Evolutionary conservation across 2,113 vertebrate species (phyloP).

Genomic region (Coregonus clupeaformis): DNA sequence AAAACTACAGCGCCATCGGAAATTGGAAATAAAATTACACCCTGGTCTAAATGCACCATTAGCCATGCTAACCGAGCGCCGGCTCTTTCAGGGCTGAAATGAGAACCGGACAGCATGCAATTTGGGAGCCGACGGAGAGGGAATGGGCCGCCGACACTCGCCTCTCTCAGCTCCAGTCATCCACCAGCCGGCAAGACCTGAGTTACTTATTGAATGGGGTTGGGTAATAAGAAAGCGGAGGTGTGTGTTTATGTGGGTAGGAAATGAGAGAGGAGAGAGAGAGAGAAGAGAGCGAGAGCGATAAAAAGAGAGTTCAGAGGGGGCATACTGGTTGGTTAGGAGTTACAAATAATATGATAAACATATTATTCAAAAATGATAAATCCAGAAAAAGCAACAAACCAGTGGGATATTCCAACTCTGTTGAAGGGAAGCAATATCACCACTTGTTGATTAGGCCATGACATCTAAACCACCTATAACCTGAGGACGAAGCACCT

Average conservation of each 20-base stretch:
- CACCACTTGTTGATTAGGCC: background rate
- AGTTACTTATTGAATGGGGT: background rate
- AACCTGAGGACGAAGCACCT: background rate
- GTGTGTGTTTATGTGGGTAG: background rate
- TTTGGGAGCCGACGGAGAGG: constrained; percentile 30
- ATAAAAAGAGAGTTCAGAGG: background rate
- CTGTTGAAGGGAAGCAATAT: background rate
- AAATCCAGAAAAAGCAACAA: background rate
- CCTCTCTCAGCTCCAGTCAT: constrained; percentile 24
- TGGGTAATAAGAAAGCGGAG: background rate
- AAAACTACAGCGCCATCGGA: constrained; percentile 65
- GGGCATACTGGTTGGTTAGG: background rate
- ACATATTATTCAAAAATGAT: too few species aligned
- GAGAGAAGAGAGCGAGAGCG: background rate
- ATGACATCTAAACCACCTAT: background rate
- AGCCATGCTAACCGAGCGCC: constrained; percentile 61
- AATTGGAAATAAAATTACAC: constrained; percentile 80
- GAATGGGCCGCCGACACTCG: constrained; percentile 28
- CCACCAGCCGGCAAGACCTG: constrained; percentile 41
- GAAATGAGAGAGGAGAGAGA: background rate
- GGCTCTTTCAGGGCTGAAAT: constrained; percentile 52
- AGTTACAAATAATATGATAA: too few species aligned
- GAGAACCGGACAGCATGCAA: constrained; percentile 41
- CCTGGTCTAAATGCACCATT: constrained; percentile 70
- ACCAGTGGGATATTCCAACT: background rate